Evolutionary conservation across 2,888 invertebrate genomes (phyloP), one percentile per base, ranked within the genome.

Genomic region (Drosophila cognata): DNA sequence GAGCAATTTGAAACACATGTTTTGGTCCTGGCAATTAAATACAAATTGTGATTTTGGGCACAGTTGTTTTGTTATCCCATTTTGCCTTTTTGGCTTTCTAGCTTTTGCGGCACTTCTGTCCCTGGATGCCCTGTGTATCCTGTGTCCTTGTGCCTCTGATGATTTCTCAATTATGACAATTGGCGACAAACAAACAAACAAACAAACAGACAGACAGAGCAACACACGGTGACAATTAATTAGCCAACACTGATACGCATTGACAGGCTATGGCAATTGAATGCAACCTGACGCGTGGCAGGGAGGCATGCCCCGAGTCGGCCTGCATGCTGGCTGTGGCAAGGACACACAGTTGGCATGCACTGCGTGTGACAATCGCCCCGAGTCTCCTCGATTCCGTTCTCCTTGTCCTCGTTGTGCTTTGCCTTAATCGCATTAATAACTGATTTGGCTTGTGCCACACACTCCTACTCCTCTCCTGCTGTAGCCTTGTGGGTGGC

Each of bases 121-220:
- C 69, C 21, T 18, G 25, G 4, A 16, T 66, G 72, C 68, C 69
- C 78, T 71, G 13, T 69, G 10, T 1, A 11, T 33, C 13, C 33
- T 11, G 33, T 71, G 73, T 70, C 73, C 80, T 76, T 72, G 68
- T 57, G 77, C 77, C 69, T 75, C 77, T 71, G 71, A 83, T 89
- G 82, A 89, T 89, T 89, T 91, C 74, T 80, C 82, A 82, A 89
- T 91, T 86, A 89, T 88, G 86, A 84, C 91, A 88, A 88, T 88
- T 63, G 79, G 36, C 43, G 73, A 67, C 46, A 82, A 71, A 69
- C 77, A 75, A 36, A 55, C 35, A 53, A 18, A 35, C 35, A 53
- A 2, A 36, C 10, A n/a, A 51, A 63, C 46, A 62, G 55, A 61
- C 53, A 18, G 38, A 4, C 46, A 4, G 57, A 43, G 35, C 18